Base-by-base conservation (phyloP, 2,113 vertebrate species). In the Scopus umbretta region DNA sequence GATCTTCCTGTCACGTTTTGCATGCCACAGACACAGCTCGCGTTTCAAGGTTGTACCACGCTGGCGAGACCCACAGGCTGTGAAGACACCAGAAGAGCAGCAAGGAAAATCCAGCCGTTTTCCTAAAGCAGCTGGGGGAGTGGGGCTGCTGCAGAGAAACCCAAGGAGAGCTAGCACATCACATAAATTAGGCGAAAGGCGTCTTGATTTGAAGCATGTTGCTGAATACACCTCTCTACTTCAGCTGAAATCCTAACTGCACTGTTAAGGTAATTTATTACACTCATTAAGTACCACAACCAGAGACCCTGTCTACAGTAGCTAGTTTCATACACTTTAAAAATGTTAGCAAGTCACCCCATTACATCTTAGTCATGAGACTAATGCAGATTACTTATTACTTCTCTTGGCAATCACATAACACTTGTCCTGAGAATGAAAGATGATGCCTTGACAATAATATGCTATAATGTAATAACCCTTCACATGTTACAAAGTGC, bases 381-480 rank as follows among this genome's bases (percentile, higher is more conserved):
- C 87, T 94, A 96, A 97, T 94, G 96, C 88, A 93, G 96, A 96
- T 93, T 95, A 97, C 95, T 95, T 96, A 95, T 89, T 95, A 94
- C 87, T 96, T 95, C 91, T 82, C 92, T 92, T 96, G 96, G 96
- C 91, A 97, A 95, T 95, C 96, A 95, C 92, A 73, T 88, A 95
- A 83, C 72, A 65, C 96, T 95, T 90, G 90, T 96, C 95, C 86
- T 2, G 62, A 80, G 95, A 89, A 97, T 96, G 97, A 97, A 96
- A 92, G 95, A 97, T 94, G 86, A 94, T 63, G 90, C 85, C 92
- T 96, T 97, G 95, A 97, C 95, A 96, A 97, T 96, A 96, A 95
- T 94, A 95, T 6, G 21, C 94, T 42, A 76, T 91, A 96, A 96
- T 92, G 85, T 89, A 97, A 97, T 96, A 97, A 96, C 93, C 95